Evolutionary conservation across 2,888 invertebrate species (phyloP).

Genomic region (Acanthosepion esculentum): DNA sequence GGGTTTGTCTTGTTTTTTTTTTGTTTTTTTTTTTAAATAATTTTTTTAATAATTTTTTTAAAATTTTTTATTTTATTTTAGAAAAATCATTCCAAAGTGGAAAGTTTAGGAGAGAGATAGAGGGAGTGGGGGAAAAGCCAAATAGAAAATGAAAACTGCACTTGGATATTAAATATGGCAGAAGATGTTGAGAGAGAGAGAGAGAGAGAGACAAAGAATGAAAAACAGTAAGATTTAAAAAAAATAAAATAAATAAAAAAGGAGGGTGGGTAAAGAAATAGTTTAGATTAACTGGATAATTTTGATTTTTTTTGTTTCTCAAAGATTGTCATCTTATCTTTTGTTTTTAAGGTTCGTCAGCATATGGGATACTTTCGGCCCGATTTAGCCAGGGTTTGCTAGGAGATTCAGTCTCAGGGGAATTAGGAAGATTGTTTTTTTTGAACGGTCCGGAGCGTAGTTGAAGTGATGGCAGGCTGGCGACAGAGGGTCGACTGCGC

Average conservation of each 20-base stretch:
- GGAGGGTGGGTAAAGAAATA: neutral
- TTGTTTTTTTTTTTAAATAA: no score
- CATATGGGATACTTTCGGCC: slow-evolving; percentile 71
- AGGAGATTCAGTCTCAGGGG: slow-evolving; percentile 68
- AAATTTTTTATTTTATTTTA: neutral
- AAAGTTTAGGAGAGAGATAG: neutral
- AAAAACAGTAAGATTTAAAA: no score
- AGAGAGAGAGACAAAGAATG: neutral
- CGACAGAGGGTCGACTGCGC: slow-evolving; percentile 73
- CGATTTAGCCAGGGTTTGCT: slow-evolving; percentile 65
- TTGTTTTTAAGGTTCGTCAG: slow-evolving; percentile 60
- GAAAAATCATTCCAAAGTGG: neutral
- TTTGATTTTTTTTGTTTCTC: neutral
- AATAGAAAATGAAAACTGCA: slow-evolving; percentile 44
- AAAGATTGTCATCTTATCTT: neutral
- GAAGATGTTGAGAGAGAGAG: slow-evolving; percentile 34
- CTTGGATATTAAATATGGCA: slow-evolving; percentile 35
- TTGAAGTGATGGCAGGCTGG: slow-evolving; percentile 71
- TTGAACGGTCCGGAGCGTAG: slow-evolving; percentile 62
- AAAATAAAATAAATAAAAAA: neutral
- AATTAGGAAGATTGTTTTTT: slow-evolving; percentile 69
- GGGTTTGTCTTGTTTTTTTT: neutral
- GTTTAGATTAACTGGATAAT: neutral
- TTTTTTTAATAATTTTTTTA: no score
- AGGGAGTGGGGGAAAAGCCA: neutral